Conservation (phyloP, 2,888 invertebrate genomes). For the Torymus aiolomorphi region DNA sequence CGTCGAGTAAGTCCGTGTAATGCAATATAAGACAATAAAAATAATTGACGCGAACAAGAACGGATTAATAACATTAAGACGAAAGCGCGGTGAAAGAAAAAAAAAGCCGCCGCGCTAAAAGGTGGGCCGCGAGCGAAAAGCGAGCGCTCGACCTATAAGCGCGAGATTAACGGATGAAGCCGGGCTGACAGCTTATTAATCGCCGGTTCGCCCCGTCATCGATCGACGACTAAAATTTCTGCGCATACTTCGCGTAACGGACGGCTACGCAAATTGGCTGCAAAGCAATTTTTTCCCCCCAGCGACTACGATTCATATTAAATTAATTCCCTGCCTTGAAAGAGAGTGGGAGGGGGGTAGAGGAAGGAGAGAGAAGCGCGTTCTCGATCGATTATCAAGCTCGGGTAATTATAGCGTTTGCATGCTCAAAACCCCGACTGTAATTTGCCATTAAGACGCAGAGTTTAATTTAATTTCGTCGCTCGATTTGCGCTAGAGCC, state of each 20-base stretch:
- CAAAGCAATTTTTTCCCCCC: conserved; percentile 43
- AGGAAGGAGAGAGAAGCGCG: background rate
- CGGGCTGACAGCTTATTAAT: conserved; percentile 65
- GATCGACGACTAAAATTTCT: conserved; percentile 56
- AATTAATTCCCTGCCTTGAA: conserved; percentile 44
- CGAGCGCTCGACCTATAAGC: background rate
- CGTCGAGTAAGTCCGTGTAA: background rate
- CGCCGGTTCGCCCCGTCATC: conserved; percentile 61
- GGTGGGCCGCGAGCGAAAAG: background rate
- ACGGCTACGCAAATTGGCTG: conserved; percentile 53
- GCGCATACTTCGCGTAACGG: conserved; percentile 35
- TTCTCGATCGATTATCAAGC: conserved; percentile 12
- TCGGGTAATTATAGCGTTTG: conserved; percentile 20
- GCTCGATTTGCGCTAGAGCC: background rate
- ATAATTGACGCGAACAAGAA: conserved; percentile 33
- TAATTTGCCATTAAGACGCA: background rate
- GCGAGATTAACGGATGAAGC: conserved; percentile 59
- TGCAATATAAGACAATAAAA: conserved; percentile 7
- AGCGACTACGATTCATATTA: conserved; percentile 42
- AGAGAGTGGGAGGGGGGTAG: background rate
- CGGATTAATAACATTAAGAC: conserved; percentile 40
- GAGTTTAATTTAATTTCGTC: conserved; percentile 38
- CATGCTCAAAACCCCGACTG: conserved; percentile 1
- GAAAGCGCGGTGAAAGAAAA: background rate
- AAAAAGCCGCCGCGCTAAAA: background rate